Percentiles rank a stretch among this genome's conserved stretches.
Conservation (phyloP, 2,888 invertebrate genomes). For the Pammene fasciana region DNA sequence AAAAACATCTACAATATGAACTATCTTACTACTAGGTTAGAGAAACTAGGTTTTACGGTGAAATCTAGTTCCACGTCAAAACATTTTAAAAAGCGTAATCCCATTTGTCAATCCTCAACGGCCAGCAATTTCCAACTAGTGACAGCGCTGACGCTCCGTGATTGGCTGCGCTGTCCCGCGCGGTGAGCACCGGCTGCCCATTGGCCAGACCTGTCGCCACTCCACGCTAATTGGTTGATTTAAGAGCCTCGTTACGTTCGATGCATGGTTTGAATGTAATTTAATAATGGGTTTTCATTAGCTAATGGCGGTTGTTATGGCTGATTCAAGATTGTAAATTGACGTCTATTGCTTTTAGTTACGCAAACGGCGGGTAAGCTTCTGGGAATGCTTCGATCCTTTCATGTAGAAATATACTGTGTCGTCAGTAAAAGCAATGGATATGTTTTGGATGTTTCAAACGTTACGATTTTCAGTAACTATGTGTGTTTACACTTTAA, state of each 20-base stretch:
- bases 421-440: no score
- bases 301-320: slow-evolving; percentile 6
- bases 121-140: slow-evolving; percentile 30
- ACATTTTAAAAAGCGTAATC: slow-evolving; percentile 25
- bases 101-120: slow-evolving; percentile 34
- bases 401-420: no score
- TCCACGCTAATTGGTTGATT: slow-evolving; percentile 46
- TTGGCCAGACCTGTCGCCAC: slow-evolving; percentile 46
- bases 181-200: slow-evolving; percentile 31
- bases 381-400: neutral
- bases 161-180: slow-evolving; percentile 32
- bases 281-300: slow-evolving; percentile 20
- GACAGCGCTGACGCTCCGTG: slow-evolving; percentile 35
- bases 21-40: neutral
- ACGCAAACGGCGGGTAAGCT: neutral
- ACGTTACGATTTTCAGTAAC: no score
- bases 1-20: neutral
- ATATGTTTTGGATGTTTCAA: no score
- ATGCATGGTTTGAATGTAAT: slow-evolving; percentile 15
- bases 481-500: no score
- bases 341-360: slow-evolving; percentile 8
- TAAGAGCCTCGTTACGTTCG: slow-evolving; percentile 22
- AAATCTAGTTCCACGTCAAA: slow-evolving; percentile 3
- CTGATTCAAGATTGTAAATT: slow-evolving; percentile 8
- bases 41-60: neutral